Base-by-base conservation (phyloP, 2,888 invertebrate genomes). In the Trachelus stipa region DNA sequence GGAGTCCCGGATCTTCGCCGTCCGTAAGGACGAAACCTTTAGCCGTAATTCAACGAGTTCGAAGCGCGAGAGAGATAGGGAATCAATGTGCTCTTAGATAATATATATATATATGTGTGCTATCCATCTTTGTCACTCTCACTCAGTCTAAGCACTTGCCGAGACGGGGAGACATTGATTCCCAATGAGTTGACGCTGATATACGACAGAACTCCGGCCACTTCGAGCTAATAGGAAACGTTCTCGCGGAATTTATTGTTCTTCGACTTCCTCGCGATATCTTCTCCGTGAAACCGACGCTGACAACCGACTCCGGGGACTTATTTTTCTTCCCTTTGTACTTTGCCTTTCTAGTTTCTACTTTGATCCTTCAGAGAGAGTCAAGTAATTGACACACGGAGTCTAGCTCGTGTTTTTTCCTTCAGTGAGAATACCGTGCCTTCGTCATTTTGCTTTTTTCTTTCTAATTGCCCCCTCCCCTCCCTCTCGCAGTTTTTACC, bases 151-250 rank as follows among this genome's bases (percentile, higher is more conserved):
- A 56, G 56, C 23, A 56, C 56, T 56, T 56, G 56, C 33, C 12
- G 15, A 31, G 71, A 71, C 23, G 71, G 81, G 79, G 68, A 75
- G 82, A 81, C 82, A 82, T 87, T 82, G 87, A 85, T 87, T 84
- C 80, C 77, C 83, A 79, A 82, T 82, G 81, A 84, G 76, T 78
- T 81, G 83, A 82, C 83, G 81, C 83, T 83, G 85, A 87, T 83
- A 77, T 85, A 84, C 80, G 82, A 80, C 78, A 75, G 78, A 76
- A 71, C 77, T 81, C 40, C 77, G 78, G 78, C 81, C 76, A 76
- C 76, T 79, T 79, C 73, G 68, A 79, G 77, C 80, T 87, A 85
- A 86, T 85, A 83, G 87, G 80, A 84, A 84, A 83, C 77, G 77
- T 76, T 73, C 76, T 35, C 75, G 34, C 34, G 77, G 81, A 81